Conservation (phyloP, 1,140 invertebrate species). For the Dinoponera quadriceps region DNA sequence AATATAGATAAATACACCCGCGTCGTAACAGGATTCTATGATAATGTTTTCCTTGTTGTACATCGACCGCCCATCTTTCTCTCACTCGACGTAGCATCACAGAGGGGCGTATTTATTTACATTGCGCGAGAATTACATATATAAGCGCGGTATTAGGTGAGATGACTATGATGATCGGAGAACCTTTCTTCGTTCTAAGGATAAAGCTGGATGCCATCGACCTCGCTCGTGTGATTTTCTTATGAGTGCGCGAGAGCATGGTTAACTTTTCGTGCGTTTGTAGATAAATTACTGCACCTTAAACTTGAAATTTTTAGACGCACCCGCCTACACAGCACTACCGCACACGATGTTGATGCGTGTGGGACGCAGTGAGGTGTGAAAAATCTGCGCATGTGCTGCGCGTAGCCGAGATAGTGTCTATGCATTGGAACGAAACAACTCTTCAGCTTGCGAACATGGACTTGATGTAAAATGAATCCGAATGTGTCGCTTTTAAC, state of each 20-base stretch:
- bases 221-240: slow-evolving; percentile 11
- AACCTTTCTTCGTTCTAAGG: not conserved
- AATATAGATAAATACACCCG: not conserved
- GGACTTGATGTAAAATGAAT: not conserved
- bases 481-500: not conserved
- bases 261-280: not conserved
- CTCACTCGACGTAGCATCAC: not conserved
- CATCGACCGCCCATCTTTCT: too few relatives aligned
- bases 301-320: slow-evolving; percentile 25
- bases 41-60: not conserved
- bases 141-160: slow-evolving; percentile 10
- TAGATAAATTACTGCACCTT: slow-evolving; percentile 23
- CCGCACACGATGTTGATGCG: not conserved
- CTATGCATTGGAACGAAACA: not conserved
- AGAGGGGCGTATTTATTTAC: not conserved
- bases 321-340: not conserved
- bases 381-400: not conserved
- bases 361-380: not conserved
- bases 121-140: slow-evolving; percentile 24
- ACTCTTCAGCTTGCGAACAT: not conserved
- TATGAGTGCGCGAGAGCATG: not conserved
- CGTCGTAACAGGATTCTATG: not conserved
- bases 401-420: not conserved
- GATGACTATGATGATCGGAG: not conserved
- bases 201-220: not conserved